Evolutionary conservation across 2,888 invertebrate species (phyloP).

Genomic region (Cheilosia pagana): DNA sequence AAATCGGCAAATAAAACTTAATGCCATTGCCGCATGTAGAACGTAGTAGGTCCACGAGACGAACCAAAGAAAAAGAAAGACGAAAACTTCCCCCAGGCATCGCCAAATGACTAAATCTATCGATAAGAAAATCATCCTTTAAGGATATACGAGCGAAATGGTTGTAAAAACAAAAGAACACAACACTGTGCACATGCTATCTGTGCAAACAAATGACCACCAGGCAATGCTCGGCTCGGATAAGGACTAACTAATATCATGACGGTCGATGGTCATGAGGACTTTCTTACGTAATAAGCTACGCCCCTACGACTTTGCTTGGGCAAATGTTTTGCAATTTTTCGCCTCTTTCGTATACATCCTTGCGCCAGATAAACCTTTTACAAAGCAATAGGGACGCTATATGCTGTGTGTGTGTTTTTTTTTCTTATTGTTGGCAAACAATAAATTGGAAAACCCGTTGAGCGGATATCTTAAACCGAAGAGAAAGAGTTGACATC

Average conservation of each 20-base stretch:
- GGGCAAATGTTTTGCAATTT: conserved; percentile 25
- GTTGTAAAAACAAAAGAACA: conserved; percentile 35
- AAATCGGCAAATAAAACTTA: conserved; percentile 69
- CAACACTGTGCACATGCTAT: conserved; percentile 36
- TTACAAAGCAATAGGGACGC: conserved; percentile 30
- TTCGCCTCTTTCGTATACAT: conserved; percentile 24
- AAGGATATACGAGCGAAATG: conserved; percentile 39
- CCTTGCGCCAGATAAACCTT: conserved; percentile 41
- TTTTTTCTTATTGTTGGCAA: conserved; percentile 30
- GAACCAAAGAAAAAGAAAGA: background rate
- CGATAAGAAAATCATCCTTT: conserved; percentile 71
- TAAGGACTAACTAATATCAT: conserved; percentile 71
- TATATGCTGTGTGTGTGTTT: background rate
- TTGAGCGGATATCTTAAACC: conserved; percentile 43
- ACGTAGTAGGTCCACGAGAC: background rate
- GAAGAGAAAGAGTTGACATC: conserved; percentile 12
- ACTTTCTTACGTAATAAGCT: conserved; percentile 69
- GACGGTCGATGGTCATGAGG: conserved; percentile 55
- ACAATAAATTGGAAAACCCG: conserved; percentile 71
- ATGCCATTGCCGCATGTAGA: conserved; percentile 32
- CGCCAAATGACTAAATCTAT: conserved; percentile 56
- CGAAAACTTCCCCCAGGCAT: conserved; percentile 43
- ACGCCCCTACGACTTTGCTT: conserved; percentile 61
- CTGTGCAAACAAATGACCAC: conserved; percentile 67
- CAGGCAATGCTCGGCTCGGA: conserved; percentile 65